Percentiles rank a stretch among this genome's conserved stretches.
These are phyloP conservation scores for Dolomedes plantarius DNA, from an alignment of 2,888 invertebrate genomes.

Conservation along the genomic window DNA sequence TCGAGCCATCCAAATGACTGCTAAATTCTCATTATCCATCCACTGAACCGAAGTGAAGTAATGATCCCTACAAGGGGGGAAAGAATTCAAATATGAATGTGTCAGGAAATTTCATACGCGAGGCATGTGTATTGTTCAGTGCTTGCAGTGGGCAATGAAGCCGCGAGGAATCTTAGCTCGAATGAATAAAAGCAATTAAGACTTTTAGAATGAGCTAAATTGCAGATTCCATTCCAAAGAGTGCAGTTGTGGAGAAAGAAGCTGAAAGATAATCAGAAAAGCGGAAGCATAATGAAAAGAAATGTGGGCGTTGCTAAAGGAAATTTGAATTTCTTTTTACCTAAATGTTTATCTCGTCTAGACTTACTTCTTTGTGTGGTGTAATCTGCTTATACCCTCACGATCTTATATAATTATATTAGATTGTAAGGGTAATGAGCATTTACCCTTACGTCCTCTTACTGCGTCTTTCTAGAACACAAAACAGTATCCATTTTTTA, in stretches of 20 bases:
- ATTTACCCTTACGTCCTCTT: no score
- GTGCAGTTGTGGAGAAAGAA: neutral
- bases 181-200: conserved; percentile 4
- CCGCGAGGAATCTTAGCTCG: neutral
- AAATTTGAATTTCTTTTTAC: no score
- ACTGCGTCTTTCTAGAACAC: no score
- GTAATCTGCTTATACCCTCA: no score
- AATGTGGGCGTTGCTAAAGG: no score
- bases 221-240: neutral
- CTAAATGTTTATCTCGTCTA: no score
- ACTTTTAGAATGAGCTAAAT: neutral
- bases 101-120: neutral
- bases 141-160: conserved; percentile 1
- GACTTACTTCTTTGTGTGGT: no score
- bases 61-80: conserved; percentile 83
- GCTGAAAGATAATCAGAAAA: no score
- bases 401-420: no score
- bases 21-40: conserved; percentile 90
- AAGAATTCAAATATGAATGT: neutral
- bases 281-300: no score
- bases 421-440: no score
- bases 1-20: conserved; percentile 79
- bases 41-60: conserved; percentile 94
- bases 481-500: no score
- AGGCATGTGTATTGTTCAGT: neutral